These are phyloP conservation scores for Netta rufina DNA, from an alignment of 2,797 vertebrate species.

Conservation along the genomic window DNA sequence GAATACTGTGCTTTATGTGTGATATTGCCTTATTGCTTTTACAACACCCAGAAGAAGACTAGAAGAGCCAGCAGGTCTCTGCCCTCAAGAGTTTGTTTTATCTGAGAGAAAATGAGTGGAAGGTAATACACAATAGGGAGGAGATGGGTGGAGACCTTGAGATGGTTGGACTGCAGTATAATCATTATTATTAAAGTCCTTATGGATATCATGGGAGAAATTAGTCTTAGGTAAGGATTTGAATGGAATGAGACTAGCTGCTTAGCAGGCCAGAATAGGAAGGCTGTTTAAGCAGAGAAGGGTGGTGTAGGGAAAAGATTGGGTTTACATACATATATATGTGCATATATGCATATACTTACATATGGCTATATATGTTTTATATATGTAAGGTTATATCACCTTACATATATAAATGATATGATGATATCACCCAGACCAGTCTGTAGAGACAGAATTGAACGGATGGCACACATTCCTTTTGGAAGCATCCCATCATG, in stretches of 20 bases:
- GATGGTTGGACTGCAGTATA: constrained; percentile 48
- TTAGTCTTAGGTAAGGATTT: constrained; percentile 66
- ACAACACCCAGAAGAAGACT: constrained; percentile 41
- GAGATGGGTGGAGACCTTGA: constrained; percentile 60
- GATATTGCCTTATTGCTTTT: constrained; percentile 63
- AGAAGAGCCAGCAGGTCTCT: constrained; percentile 62
- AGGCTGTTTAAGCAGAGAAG: constrained; percentile 10
- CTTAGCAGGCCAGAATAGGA: constrained; percentile 16
- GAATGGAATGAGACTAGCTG: constrained; percentile 53
- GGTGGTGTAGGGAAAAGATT: not conserved
- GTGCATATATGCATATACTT: not conserved
- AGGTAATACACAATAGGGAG: constrained; percentile 64
- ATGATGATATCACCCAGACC: not conserved
- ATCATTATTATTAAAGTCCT: constrained; percentile 65
- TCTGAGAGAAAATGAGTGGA: constrained; percentile 59
- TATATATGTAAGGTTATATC: not conserved
- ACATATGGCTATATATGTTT: not conserved
- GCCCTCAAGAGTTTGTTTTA: constrained; percentile 64
- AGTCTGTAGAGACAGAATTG: not conserved
- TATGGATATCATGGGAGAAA: constrained; percentile 62
- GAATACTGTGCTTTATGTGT: constrained; percentile 49
- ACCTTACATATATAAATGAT: too few species aligned
- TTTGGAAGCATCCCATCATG: not conserved
- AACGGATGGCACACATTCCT: not conserved
- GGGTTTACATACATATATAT: not conserved